phyloP scores from a whole-genome alignment of 2,888 invertebrate species.

The Bombylius major region DNA sequence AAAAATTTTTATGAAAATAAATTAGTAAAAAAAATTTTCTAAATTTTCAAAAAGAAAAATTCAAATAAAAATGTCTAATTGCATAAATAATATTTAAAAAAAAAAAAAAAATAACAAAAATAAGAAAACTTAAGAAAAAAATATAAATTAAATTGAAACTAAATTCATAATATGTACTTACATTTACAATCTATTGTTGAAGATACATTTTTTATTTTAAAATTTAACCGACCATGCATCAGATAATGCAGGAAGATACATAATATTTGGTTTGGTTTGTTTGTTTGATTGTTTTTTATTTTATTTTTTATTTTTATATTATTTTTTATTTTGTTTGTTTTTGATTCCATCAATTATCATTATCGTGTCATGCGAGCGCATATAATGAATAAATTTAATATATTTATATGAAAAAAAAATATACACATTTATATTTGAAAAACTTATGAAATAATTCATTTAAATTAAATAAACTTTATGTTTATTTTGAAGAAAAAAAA shows the following conservation, averaged over 20 bases:
- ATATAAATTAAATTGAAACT: not conserved
- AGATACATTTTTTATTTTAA: conserved; percentile 14
- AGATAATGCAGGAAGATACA: conserved; percentile 6
- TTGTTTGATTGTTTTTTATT: not conserved
- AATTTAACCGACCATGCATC: conserved; percentile 18
- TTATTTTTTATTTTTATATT: not conserved
- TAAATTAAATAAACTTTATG: too few relatives aligned
- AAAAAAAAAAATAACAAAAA: too few relatives aligned
- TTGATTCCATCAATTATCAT: conserved; percentile 19
- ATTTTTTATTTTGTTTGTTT: not conserved
- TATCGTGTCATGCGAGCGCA: conserved; percentile 17
- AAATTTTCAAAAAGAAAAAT: too few relatives aligned
- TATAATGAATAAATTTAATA: conserved; percentile 10
- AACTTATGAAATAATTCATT: too few relatives aligned
- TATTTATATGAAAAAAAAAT: not conserved
- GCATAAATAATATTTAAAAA: too few relatives aligned
- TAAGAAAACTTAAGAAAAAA: too few relatives aligned
- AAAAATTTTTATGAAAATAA: too few relatives aligned
- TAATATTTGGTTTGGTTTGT: too few relatives aligned
- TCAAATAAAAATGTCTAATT: too few relatives aligned
- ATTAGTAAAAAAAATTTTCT: too few relatives aligned
- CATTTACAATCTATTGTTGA: conserved; percentile 22
- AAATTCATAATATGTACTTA: conserved; percentile 16
- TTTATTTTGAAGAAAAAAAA: too few relatives aligned
- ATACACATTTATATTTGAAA: not conserved